phyloP scores from a whole-genome alignment of 2,113 vertebrate genomes.

The Bolborhynchus lineola region DNA sequence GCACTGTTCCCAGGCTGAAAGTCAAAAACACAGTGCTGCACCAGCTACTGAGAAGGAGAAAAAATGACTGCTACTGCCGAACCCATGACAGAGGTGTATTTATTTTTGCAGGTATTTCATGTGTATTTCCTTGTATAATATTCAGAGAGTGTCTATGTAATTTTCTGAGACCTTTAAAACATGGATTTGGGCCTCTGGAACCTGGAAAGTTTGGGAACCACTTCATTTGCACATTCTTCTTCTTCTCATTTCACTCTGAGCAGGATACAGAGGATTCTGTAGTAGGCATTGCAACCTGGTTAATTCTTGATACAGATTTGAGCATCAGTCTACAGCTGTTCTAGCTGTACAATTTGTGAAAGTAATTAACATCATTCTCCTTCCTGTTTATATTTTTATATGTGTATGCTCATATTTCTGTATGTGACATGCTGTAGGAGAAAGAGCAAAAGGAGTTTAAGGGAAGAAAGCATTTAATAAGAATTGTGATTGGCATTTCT shows the following conservation, averaged over 20 bases:
- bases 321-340: background rate
- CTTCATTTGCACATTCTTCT: accelerated
- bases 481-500: background rate
- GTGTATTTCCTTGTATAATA: background rate
- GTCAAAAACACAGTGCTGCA: no score
- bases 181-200: background rate
- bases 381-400: background rate
- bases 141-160: background rate
- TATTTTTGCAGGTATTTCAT: background rate
- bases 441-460: background rate
- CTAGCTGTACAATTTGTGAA: background rate
- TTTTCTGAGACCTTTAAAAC: background rate
- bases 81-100: no score
- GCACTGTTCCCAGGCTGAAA: no score
- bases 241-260: background rate
- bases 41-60: no score
- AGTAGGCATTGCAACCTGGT: background rate
- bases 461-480: background rate
- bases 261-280: background rate
- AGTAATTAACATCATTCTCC: background rate
- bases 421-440: background rate
- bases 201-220: background rate
- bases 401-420: background rate
- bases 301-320: background rate
- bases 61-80: no score